These are phyloP conservation scores for Ianthella basta DNA, from an alignment of 37 sponge, comb jelly and placozoan species.

Conservation along the genomic window DNA sequence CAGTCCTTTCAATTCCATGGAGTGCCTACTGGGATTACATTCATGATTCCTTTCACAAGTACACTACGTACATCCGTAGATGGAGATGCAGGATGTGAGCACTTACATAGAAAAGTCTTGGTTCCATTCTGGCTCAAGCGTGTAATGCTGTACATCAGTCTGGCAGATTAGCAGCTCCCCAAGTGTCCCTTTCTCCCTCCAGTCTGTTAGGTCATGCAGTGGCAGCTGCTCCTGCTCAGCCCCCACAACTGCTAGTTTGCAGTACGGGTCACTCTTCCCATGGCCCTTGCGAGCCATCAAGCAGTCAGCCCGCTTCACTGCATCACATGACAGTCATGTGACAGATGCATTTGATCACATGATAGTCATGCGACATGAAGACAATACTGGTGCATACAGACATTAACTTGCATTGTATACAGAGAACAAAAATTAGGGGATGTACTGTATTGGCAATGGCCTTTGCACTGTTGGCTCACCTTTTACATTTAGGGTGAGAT, in stretches of 20 bases:
- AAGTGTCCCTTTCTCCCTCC: not conserved
- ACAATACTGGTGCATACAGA: no score
- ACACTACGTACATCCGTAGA: not conserved
- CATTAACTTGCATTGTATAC: no score
- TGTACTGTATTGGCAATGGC: no score
- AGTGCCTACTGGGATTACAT: no score
- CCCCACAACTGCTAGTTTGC: constrained; percentile 8
- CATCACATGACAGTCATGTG: no score
- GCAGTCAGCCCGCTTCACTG: not conserved
- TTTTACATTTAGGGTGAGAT: not conserved
- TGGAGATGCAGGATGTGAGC: no score
- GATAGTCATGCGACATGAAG: no score
- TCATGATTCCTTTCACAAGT: no score
- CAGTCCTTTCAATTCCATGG: no score
- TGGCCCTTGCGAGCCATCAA: constrained; percentile 21
- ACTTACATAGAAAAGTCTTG: constrained; percentile 8
- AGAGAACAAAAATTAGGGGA: no score
- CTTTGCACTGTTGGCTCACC: not conserved
- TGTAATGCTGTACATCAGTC: constrained; percentile 9
- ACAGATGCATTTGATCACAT: no score
- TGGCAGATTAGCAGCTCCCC: not conserved
- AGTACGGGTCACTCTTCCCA: constrained; percentile 32
- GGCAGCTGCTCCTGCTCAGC: not conserved
- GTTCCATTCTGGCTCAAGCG: constrained; percentile 26
- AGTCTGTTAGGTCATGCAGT: not conserved